Conservation (phyloP, 1,140 invertebrate species). For the Steinernema khuongi region DNA sequence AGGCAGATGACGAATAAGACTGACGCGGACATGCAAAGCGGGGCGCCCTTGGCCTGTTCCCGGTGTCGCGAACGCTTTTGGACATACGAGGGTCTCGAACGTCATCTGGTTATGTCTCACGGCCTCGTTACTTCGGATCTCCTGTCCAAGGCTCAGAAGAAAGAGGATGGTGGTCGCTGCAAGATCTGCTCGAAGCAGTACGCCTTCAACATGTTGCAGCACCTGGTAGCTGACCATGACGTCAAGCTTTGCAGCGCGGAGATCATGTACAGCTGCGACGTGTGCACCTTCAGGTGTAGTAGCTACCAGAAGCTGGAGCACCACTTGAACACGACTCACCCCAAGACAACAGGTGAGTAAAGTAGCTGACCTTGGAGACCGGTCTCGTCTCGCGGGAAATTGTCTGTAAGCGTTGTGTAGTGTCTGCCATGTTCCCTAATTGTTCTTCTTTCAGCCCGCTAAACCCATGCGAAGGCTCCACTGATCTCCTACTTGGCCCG, state of each 20-base stretch:
- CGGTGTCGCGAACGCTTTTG: slow-evolving; percentile 85
- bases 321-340: slow-evolving; percentile 43
- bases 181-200: slow-evolving; percentile 75
- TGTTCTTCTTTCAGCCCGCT: too few relatives aligned
- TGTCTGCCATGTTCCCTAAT: too few relatives aligned
- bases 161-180: slow-evolving; percentile 84
- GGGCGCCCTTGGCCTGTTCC: slow-evolving; percentile 80
- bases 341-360: slow-evolving; percentile 34
- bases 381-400: too few relatives aligned
- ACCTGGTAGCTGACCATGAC: slow-evolving; percentile 51
- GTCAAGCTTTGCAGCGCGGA: slow-evolving; percentile 44
- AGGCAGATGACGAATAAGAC: slow-evolving; percentile 43
- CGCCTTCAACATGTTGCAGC: slow-evolving; percentile 56
- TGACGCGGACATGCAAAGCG: slow-evolving; percentile 43
- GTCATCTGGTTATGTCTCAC: slow-evolving; percentile 84
- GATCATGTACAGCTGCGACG: slow-evolving; percentile 50
- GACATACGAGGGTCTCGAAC: slow-evolving; percentile 78
- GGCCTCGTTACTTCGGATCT: slow-evolving; percentile 87
- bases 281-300: slow-evolving; percentile 50
- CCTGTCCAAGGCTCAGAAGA: slow-evolving; percentile 88
- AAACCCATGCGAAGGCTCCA: too few relatives aligned
- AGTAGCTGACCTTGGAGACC: neutral
- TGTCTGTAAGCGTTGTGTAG: too few relatives aligned
- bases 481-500: too few relatives aligned
- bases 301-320: slow-evolving; percentile 47